Conservation (phyloP, 1,140 invertebrate genomes). For the Bemisia tabaci region DNA sequence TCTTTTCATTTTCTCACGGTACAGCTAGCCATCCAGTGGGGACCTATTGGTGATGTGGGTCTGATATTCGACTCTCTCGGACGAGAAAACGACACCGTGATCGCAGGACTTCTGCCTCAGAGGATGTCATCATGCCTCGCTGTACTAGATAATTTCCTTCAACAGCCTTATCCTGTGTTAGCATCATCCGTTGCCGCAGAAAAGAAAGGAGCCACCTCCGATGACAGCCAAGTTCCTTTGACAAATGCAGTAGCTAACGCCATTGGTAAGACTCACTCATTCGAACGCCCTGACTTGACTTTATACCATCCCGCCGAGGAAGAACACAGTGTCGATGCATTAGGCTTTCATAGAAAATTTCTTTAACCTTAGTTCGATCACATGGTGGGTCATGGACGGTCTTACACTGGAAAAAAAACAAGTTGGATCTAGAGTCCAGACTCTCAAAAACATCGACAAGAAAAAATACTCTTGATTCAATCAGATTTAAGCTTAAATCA, state of each 20-base stretch:
- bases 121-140: conserved; percentile 73
- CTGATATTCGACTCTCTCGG: conserved; percentile 74
- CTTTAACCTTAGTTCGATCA: too few species aligned
- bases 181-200: conserved; percentile 52
- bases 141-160: conserved; percentile 74
- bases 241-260: conserved; percentile 68
- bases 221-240: conserved; percentile 39
- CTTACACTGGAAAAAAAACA: too few species aligned
- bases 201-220: conserved; percentile 33
- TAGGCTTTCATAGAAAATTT: too few species aligned
- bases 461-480: too few species aligned
- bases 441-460: too few species aligned
- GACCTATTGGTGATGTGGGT: conserved; percentile 92
- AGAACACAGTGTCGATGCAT: too few species aligned
- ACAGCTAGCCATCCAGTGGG: conserved; percentile 84
- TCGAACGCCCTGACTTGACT: too few species aligned
- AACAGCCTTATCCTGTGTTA: conserved; percentile 70
- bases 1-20: conserved; percentile 12
- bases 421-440: too few species aligned
- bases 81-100: conserved; percentile 62
- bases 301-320: too few species aligned
- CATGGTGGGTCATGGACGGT: too few species aligned
- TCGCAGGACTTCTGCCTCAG: conserved; percentile 86
- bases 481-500: too few species aligned
- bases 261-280: too few species aligned